These are phyloP conservation scores for Luperina nickerlii DNA, from an alignment of 2,888 invertebrate species.

Conservation along the genomic window DNA sequence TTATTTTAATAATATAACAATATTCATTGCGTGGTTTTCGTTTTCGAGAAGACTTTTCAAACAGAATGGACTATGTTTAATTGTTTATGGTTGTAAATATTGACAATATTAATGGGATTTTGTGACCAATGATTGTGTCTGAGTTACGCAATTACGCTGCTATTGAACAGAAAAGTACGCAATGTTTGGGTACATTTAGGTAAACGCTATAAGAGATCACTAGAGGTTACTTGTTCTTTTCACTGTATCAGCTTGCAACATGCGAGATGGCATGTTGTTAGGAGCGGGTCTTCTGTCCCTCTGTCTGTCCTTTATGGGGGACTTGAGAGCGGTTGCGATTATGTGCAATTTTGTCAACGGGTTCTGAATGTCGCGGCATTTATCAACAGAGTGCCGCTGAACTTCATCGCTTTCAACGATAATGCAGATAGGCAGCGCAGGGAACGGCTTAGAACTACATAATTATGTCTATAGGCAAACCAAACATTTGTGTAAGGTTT, in stretches of 20 bases:
- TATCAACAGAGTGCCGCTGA: conserved; percentile 54
- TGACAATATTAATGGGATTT: background rate
- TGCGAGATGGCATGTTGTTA: background rate
- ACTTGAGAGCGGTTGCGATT: conserved; percentile 66
- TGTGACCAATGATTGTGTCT: background rate
- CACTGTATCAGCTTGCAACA: background rate
- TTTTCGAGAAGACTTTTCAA: background rate
- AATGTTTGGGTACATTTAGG: background rate
- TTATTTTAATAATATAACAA: background rate
- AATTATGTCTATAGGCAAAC: background rate
- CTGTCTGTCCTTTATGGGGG: background rate
- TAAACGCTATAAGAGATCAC: background rate
- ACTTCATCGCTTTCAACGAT: conserved; percentile 54
- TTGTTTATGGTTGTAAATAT: background rate
- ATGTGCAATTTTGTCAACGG: conserved; percentile 77
- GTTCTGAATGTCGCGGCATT: conserved; percentile 72
- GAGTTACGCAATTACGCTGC: background rate
- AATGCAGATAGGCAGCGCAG: conserved; percentile 38
- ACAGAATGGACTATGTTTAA: background rate
- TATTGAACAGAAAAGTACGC: background rate
- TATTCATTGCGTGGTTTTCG: background rate
- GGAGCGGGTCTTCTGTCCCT: background rate
- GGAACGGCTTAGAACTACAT: background rate
- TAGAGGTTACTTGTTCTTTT: background rate
- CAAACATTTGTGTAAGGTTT: background rate